Base-by-base conservation (phyloP, 2,797 vertebrate genomes). In the Sarcophilus harrisii region DNA sequence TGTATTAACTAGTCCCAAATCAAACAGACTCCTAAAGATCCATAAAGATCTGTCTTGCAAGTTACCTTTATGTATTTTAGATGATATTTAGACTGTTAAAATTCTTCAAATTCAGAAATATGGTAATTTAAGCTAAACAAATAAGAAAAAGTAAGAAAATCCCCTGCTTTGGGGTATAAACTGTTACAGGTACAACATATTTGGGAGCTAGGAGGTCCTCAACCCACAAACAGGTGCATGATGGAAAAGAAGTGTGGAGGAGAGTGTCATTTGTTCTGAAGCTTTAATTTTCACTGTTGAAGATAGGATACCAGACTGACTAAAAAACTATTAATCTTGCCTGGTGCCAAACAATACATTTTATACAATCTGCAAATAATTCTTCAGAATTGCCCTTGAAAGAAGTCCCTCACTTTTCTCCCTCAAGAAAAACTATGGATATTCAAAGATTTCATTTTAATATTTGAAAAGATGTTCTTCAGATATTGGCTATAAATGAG, bases 21-120 rank as follows among this genome's bases (percentile, higher is more conserved):
- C 94, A 87, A 96, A 96, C 30, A 91, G 96, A 93, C 32, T 96
- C 91, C 93, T 59, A 58, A 96, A 96, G 96, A 96, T 87, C 91
- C 91, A 54, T 97, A 93, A 96, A 91, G 89, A 91, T n/a, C 92
- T 95, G 94, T 95, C 95, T 96, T 96, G 91, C 59, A 96, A 97
- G 96, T 96, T 95, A 93, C 59, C 91, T 94, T 94, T 93, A 93
- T 57, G 57, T 96, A 90, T 93, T 95, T 97, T 96, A 95, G 92
- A 94, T 95, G 93, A 93, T 96, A 93, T 97, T 96, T 90, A 54
- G 89, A 62, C 96, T 62, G 94, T 96, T 97, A 96, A 49, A 94
- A 91, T 95, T 96, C 93, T 95, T 96, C 94, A 91, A 32, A 59
- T 45, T 59, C 60, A 95, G 93, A 94, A 96, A 96, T 91, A 93